These are phyloP conservation scores for Podotricha telesiphe DNA, from an alignment of 2,888 invertebrate species.

Conservation along the genomic window DNA sequence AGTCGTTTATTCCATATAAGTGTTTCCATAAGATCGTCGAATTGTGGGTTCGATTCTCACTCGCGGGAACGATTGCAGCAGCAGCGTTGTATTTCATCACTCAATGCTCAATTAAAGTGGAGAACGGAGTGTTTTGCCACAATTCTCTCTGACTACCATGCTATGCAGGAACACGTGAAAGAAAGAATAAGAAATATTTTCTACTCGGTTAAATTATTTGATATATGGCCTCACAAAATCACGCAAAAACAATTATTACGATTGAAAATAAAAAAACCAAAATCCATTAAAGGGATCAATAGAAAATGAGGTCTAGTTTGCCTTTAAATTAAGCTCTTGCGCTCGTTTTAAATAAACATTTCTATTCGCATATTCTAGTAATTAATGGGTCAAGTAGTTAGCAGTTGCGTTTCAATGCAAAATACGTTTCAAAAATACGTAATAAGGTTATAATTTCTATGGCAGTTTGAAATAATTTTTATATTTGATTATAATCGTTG, in stretches of 20 bases:
- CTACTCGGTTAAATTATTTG: not conserved
- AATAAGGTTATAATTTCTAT: slow-evolving; percentile 28
- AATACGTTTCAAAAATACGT: slow-evolving; percentile 5
- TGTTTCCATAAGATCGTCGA: no score
- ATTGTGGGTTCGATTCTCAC: no score
- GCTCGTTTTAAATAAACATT: slow-evolving; percentile 35
- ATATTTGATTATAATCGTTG: slow-evolving; percentile 26
- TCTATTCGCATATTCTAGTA: slow-evolving; percentile 37
- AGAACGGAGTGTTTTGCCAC: no score
- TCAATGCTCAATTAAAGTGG: no score
- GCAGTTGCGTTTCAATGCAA: slow-evolving; percentile 5
- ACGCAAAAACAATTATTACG: not conserved
- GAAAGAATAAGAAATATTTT: no score
- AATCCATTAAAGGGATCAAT: slow-evolving; percentile 27
- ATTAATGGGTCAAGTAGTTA: slow-evolving; percentile 38
- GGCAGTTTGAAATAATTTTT: slow-evolving; percentile 3
- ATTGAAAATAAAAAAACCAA: not conserved
- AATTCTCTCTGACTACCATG: no score
- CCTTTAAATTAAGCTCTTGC: slow-evolving; percentile 29
- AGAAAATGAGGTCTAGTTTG: slow-evolving; percentile 34
- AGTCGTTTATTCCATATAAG: no score
- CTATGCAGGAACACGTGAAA: no score
- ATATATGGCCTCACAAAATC: not conserved
- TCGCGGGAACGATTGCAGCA: no score
- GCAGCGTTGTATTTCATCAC: no score